A percentile compares a stretch with the other conserved stretches of the same genome.
Conservation (phyloP, 2,888 invertebrate genomes). For the Phlogophora meticulosa region DNA sequence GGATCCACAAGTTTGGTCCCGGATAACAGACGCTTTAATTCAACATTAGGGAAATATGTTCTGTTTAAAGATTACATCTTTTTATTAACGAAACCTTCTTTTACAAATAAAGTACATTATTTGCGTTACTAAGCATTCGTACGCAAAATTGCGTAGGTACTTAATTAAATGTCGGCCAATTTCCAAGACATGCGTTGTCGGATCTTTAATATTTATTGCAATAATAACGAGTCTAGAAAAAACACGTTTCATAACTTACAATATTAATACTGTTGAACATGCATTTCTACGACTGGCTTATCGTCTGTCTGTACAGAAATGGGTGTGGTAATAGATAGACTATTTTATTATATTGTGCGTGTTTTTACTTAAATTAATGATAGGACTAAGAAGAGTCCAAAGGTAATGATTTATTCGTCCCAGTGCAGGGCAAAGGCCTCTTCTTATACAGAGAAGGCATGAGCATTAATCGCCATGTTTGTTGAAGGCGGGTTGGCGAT, state of each 20-base stretch:
- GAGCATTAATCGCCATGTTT: too few species aligned
- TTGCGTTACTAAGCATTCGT: too few species aligned
- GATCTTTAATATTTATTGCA: conserved; percentile 18
- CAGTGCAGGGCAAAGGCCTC: too few species aligned
- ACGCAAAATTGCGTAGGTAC: neutral
- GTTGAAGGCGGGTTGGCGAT: too few species aligned
- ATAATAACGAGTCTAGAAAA: conserved; percentile 12
- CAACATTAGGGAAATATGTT: too few species aligned
- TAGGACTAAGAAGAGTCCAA: conserved; percentile 8
- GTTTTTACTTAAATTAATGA: conserved; percentile 22
- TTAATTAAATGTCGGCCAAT: conserved; percentile 5
- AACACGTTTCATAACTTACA: conserved; percentile 38
- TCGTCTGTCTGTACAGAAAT: conserved; percentile 43
- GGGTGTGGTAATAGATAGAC: conserved; percentile 24
- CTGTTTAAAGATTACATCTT: too few species aligned
- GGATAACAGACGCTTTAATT: neutral
- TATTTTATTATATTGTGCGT: conserved; percentile 3
- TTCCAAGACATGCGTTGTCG: conserved; percentile 19
- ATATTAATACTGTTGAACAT: conserved; percentile 41
- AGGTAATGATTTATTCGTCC: conserved; percentile 5
- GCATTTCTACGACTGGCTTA: conserved; percentile 37
- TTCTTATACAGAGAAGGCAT: too few species aligned
- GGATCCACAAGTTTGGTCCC: too few species aligned
- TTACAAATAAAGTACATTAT: too few species aligned
- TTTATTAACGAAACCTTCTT: too few species aligned